These are phyloP conservation scores for Elgaria multicarinata DNA, from an alignment of 2,113 vertebrate species.

Conservation along the genomic window DNA sequence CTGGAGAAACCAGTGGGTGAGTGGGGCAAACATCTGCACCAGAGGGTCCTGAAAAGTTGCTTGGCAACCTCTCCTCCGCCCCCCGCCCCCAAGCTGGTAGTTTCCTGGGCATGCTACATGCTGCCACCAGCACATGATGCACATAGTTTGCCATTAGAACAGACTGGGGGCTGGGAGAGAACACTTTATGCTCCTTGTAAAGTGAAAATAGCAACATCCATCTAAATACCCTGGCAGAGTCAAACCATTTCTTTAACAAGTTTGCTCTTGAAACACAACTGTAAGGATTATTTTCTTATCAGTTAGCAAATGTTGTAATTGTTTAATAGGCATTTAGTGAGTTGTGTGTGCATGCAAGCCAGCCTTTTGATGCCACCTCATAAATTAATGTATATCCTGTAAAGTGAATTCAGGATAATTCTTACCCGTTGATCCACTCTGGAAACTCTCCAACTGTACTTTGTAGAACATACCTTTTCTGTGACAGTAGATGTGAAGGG, in stretches of 20 bases:
- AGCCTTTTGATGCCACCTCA: background rate
- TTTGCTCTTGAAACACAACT: conserved; percentile 14
- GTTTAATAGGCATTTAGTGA: background rate
- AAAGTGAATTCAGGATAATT: background rate
- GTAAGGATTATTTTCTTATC: conserved; percentile 39
- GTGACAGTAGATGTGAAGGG: background rate
- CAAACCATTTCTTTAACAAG: conserved; percentile 44
- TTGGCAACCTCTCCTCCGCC: too few species aligned
- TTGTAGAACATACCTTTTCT: background rate
- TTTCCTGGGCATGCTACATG: background rate
- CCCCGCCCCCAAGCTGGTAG: too few species aligned
- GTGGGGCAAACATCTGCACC: background rate
- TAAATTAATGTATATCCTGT: background rate
- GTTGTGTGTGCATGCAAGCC: background rate
- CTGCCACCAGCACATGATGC: background rate
- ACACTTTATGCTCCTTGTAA: conserved; percentile 9
- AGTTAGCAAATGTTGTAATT: background rate
- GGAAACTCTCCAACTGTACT: background rate
- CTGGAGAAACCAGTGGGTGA: background rate
- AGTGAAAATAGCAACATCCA: conserved; percentile 21
- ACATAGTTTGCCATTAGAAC: background rate
- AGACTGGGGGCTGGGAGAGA: background rate
- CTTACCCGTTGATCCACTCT: background rate
- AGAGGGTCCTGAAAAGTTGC: background rate
- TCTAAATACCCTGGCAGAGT: conserved; percentile 48